Conservation (phyloP, 1,140 invertebrate genomes). For the Aricia agestis region DNA sequence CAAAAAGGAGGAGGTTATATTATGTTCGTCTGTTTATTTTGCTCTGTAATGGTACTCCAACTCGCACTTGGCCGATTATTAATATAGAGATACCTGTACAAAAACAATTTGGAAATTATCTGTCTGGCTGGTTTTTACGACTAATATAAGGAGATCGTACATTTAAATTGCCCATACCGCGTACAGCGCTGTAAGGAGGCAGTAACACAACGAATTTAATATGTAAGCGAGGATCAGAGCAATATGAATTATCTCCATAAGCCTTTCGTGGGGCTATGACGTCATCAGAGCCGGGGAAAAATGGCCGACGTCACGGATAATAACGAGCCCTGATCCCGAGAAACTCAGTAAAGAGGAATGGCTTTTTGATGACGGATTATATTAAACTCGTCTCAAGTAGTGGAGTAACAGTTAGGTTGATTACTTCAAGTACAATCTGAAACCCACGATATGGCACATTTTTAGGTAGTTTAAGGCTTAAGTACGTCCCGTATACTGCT, state of each 20-base stretch:
- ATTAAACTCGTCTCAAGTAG: slow-evolving; percentile 4
- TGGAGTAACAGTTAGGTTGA: neutral
- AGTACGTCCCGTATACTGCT: no score
- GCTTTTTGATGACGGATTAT: slow-evolving; percentile 10
- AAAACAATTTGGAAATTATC: neutral
- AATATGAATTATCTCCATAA: slow-evolving; percentile 7
- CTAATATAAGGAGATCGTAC: no score
- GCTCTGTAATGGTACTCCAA: no score
- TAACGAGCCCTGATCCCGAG: slow-evolving; percentile 2
- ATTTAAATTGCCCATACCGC: no score
- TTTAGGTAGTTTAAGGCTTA: no score
- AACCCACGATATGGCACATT: no score
- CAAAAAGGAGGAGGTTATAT: no score
- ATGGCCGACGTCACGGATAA: slow-evolving; percentile 12
- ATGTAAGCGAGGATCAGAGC: neutral
- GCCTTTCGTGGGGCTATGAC: neutral
- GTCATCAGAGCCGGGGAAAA: slow-evolving; percentile 2
- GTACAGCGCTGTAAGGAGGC: neutral
- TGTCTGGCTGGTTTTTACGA: no score
- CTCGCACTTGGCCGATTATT: no score
- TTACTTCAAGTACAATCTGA: no score
- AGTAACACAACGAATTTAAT: neutral
- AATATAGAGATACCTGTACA: no score
- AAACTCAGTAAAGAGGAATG: slow-evolving; percentile 11
- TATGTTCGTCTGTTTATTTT: no score